Evolutionary conservation across 2,797 vertebrate species (phyloP), one percentile per base, ranked within the genome.

Genomic region (Sciaenops ocellatus): DNA sequence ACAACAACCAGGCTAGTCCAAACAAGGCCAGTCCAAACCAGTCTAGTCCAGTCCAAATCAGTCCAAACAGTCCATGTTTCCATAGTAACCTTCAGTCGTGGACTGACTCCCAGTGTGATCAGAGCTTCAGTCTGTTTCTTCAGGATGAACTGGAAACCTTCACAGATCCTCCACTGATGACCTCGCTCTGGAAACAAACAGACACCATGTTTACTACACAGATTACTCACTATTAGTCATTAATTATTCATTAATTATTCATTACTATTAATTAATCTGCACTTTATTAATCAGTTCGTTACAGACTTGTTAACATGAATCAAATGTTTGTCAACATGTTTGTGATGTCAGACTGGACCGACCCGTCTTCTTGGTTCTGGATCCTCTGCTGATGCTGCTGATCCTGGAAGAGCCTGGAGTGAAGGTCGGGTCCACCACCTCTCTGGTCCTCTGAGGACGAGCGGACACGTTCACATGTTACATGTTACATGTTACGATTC

Each of bases 61-160:
- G 30, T 6, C 5, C 30, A 30, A 30, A 30, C 28, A 34, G 34
- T 8, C 34, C 34, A 8, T 34, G 34, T 34, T 34, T 34, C 34
- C 34, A 34, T 34, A 34, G 7, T 34, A 34, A 34, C 95, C 97
- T 98, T 98, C 68, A 99, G 94, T 41, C 89, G 82, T 1, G 95
- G 79, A 60, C 83, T 69, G 12, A 97, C 95, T 73, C 98, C 98
- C 26, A 98, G 92, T 0, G 50, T 47, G 83, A 97, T 79, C 26
- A 99, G 93, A 52, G 97, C 96, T 69, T 97, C 92, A 16, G 97
- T 97, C 92, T 99, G 98, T 57, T 94, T 94, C 79, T 76, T 95
- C 59, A 99, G 95, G 76, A 99, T 93, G 67, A 96, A 92, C 92
- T 99, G 98, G 90, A 99, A 99, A 2, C 96, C 98, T 90, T 99